phyloP scores from a whole-genome alignment of 2,888 invertebrate species.

The Eupithecia subfuscata region DNA sequence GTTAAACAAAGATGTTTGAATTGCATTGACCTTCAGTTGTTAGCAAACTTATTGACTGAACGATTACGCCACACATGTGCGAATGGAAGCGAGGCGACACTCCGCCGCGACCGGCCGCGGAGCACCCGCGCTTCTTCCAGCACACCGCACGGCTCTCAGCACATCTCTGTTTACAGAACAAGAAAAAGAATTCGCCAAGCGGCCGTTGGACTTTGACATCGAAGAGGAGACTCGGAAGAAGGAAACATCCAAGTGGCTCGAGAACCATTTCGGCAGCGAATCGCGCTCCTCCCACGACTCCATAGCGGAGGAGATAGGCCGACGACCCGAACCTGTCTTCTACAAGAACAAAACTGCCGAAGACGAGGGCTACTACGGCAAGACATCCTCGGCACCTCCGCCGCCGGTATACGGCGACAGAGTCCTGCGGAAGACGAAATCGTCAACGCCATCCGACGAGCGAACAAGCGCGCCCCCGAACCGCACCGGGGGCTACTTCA shows the following conservation, averaged over 20 bases:
- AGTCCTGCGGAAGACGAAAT: conserved; percentile 80
- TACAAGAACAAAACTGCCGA: conserved; percentile 87
- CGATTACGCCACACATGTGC: conserved; percentile 74
- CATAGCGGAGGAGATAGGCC: conserved; percentile 86
- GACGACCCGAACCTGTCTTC: conserved; percentile 86
- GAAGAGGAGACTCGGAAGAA: conserved; percentile 95
- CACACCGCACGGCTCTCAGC: conserved; percentile 43
- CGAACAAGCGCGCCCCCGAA: conserved; percentile 70
- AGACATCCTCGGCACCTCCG: conserved; percentile 73
- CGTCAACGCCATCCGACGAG: conserved; percentile 82
- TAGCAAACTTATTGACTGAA: conserved; percentile 80
- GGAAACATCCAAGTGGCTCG: conserved; percentile 96
- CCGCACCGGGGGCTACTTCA: conserved; percentile 85
- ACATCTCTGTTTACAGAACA: conserved; percentile 83
- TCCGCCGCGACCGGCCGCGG: conserved; percentile 61
- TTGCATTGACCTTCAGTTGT: conserved; percentile 79
- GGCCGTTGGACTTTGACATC: conserved; percentile 92
- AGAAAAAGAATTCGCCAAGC: conserved; percentile 90
- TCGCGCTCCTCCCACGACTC: conserved; percentile 91
- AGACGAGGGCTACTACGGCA: conserved; percentile 79
- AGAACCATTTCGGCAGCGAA: conserved; percentile 95
- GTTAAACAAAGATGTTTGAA: conserved; percentile 74
- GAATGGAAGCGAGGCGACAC: conserved; percentile 65
- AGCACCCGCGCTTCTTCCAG: conserved; percentile 59
- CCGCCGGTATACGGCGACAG: conserved; percentile 76